These are phyloP conservation scores for Trisateles emortualis DNA, from an alignment of 2,888 invertebrate genomes.

Conservation along the genomic window DNA sequence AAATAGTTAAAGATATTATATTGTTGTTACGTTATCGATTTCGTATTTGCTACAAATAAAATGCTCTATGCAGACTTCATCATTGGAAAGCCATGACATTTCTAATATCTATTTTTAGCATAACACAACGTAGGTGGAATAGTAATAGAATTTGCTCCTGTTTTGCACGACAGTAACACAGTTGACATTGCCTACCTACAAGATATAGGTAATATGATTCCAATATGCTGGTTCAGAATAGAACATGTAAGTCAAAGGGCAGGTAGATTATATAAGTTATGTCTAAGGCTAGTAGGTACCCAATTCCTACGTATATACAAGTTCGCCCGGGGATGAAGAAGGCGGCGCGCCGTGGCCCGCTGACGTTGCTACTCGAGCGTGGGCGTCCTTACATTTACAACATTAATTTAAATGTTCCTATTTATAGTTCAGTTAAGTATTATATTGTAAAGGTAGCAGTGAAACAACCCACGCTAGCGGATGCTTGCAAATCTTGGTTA, in stretches of 20 bases:
- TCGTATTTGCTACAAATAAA: no score
- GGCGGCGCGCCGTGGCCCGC: slow-evolving; percentile 24
- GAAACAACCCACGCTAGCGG: slow-evolving; percentile 47
- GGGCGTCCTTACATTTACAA: slow-evolving; percentile 73
- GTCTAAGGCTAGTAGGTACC: slow-evolving; percentile 19
- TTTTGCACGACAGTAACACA: neutral
- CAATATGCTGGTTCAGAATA: slow-evolving; percentile 11
- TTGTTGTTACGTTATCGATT: no score
- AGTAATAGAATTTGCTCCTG: neutral
- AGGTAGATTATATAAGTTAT: slow-evolving; percentile 24
- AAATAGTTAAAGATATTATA: no score
- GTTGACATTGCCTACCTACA: no score
- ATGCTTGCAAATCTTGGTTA: slow-evolving; percentile 28
- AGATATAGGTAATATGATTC: no score
- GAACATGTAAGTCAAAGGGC: slow-evolving; percentile 9
- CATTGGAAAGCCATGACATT: neutral
- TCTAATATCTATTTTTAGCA: neutral
- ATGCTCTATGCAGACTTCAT: no score
- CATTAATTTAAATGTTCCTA: slow-evolving; percentile 72
- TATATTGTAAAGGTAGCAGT: slow-evolving; percentile 65
- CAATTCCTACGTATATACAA: slow-evolving; percentile 31
- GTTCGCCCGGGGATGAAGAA: slow-evolving; percentile 32
- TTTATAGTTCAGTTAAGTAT: slow-evolving; percentile 70
- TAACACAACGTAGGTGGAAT: slow-evolving; percentile 14
- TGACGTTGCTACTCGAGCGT: slow-evolving; percentile 47